These are phyloP conservation scores for Cygnus olor DNA, from an alignment of 2,797 vertebrate genomes.

Conservation along the genomic window DNA sequence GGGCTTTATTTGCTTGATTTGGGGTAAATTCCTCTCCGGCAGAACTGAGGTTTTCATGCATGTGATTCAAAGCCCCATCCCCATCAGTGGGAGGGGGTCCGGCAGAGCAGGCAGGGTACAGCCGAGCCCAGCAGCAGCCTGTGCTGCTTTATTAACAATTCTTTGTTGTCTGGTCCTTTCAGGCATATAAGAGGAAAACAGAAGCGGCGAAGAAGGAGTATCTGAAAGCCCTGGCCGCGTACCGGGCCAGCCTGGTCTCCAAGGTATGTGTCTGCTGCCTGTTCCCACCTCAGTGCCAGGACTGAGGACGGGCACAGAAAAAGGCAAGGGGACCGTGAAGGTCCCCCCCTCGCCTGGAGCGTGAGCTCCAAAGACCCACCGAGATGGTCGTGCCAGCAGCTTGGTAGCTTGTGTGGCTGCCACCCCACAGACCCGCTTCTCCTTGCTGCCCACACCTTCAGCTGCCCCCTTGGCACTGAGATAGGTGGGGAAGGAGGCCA, in stretches of 20 bases:
- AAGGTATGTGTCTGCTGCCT: slow-evolving; percentile 84
- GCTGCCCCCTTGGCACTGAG: neutral
- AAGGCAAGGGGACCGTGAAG: neutral
- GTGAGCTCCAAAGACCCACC: neutral
- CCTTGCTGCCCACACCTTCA: neutral
- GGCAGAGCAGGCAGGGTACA: neutral
- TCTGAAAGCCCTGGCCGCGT: slow-evolving; percentile 97
- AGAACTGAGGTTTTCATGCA: neutral
- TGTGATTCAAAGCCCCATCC: neutral
- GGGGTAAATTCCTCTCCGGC: neutral
- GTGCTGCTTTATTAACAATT: neutral
- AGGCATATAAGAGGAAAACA: slow-evolving; percentile 99
- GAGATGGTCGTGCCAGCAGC: neutral
- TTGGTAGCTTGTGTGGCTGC: neutral
- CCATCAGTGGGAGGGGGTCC: neutral
- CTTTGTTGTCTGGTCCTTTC: slow-evolving; percentile 68
- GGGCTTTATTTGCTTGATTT: neutral
- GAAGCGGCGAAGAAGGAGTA: slow-evolving; percentile 99
- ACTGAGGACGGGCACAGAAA: too few species aligned
- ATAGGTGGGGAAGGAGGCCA: neutral
- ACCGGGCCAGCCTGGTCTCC: slow-evolving; percentile 98
- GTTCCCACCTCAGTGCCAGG: neutral
- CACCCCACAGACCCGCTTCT: neutral
- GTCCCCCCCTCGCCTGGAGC: neutral
- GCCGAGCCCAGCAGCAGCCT: neutral